Evolutionary conservation across 2,888 invertebrate species (phyloP), one percentile per base, ranked within the genome.

Genomic region (Xestia xanthographa): DNA sequence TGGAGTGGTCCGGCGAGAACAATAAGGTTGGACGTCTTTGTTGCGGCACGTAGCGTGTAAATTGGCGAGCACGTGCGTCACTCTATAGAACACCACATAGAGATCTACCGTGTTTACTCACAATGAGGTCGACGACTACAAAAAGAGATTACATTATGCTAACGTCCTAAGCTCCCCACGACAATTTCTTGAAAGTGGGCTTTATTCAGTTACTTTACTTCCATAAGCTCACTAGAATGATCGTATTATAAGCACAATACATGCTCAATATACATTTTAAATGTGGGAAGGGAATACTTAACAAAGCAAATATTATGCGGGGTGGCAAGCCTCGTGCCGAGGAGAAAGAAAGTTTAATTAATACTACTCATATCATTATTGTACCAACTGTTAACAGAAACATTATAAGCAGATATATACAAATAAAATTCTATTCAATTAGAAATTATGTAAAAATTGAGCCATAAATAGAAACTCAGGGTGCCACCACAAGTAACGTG

Each of bases 1-100:
- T 88, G 76, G 85, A 82, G 80, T 80, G 81, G 83, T 88, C 86
- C 85, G 84, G 87, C 84, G 91, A 92, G 92, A 93, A 95, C 93
- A 95, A 94, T 94, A 92, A 91, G 86, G 77, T 89, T 84, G 82
- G 87, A 84, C 78, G 89, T 90, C 90, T 91, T 94, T 94, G 94
- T 94, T 88, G 86, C 71, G 89, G 87, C 92, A 92, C 92, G 93
- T 91, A 91, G 87, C 90, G 90, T 91, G 91, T 87, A 91, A 92
- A 94, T 92, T 90, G 91, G 81, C 85, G 85, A 89, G 87, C 93
- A 93, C 91, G 92, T 92, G 92, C 92, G 90, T 91, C 84, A 87
- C 78, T 79, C 68, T 71, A 71, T 79, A 84, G 80, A 79, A 83
- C 80, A 80, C 43, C 77, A 75, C 81, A 84, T 76, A 76, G 79